Evolutionary conservation across 2,113 vertebrate genomes (phyloP), one percentile per base, ranked within the genome.

Genomic region (Psilopogon haemacephalus): DNA sequence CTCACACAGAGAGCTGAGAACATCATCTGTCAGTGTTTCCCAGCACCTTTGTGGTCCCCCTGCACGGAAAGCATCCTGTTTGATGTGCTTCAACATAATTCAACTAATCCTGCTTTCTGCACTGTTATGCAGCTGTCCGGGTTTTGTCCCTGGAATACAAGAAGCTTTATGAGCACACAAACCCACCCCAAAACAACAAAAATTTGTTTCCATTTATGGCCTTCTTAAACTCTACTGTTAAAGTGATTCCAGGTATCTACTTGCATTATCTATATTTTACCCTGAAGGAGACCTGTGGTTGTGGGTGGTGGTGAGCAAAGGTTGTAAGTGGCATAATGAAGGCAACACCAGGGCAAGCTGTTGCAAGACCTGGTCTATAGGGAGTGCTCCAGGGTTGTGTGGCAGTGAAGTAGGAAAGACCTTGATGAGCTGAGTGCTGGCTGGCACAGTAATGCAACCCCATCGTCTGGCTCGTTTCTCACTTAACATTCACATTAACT

Each of bases 331-430:
- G 12, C 17, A 12, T 48, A 35, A 85, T 6, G 3, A 4, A 8
- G 40, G 38, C 56, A 35, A 10, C 9, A 9, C n/a, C 38, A 13
- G 0, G 2, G 33, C 38, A n/a, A 8, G 44, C 6, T 33, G 40
- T 33, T n/a, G 56, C 16, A 54, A 37, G 50, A 32, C 14, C n/a
- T 24, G 26, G 23, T n/a, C 40, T 54, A 37, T 32, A 50, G 28
- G 37, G 20, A 15, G 15, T 4, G 19, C 21, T 26, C 7, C 15
- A 17, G 35, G 8, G 16, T 13, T 1, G 2, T 5, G 2, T 11
- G 26, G 52, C 54, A 50, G 68, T 1, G 0, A 14, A 32, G 15
- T 4, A 17, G 27, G 11, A 14, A 44, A 65, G 65, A 26, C 33
- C 19, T 32, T 30, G 46, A 3, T 50, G 71, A 74, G 32, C 37